phyloP scores from a whole-genome alignment of 1,140 invertebrate species.

The Camponotus vicinus region DNA sequence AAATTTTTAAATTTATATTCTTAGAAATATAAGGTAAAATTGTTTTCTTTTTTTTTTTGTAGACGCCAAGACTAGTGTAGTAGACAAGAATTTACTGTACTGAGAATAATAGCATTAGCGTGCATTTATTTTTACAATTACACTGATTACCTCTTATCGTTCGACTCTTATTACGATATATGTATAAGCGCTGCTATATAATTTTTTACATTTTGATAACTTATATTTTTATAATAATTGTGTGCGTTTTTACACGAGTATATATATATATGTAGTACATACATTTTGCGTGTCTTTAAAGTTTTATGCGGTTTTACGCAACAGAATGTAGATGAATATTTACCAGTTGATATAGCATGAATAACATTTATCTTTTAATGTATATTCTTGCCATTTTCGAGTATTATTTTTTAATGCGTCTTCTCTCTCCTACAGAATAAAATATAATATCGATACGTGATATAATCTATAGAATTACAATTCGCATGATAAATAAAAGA shows the following conservation, averaged over 20 bases:
- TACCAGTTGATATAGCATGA: neutral
- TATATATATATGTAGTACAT: neutral
- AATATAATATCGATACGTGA: constrained; percentile 28
- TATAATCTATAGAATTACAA: constrained; percentile 43
- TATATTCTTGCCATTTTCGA: constrained; percentile 28
- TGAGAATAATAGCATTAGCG: constrained; percentile 15
- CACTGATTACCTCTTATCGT: constrained; percentile 48
- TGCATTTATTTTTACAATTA: constrained; percentile 47
- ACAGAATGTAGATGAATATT: constrained; percentile 23
- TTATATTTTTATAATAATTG: constrained; percentile 57
- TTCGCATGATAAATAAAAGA: constrained; percentile 43
- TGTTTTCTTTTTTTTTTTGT: neutral
- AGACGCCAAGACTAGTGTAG: constrained; percentile 1
- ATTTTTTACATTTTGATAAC: constrained; percentile 48
- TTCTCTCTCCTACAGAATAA: neutral
- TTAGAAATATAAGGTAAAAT: constrained; percentile 18
- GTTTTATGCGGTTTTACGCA: constrained; percentile 1
- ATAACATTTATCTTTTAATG: constrained; percentile 1
- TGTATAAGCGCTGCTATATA: constrained; percentile 9
- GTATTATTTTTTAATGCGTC: constrained; percentile 37
- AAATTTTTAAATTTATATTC: constrained; percentile 26
- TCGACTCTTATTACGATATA: constrained; percentile 30
- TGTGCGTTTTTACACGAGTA: neutral
- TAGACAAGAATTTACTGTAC: constrained; percentile 4
- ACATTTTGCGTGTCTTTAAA: neutral